Evolutionary conservation across 2,113 vertebrate genomes (phyloP), one percentile per base, ranked within the genome.

Genomic region (Platysteira castanea): DNA sequence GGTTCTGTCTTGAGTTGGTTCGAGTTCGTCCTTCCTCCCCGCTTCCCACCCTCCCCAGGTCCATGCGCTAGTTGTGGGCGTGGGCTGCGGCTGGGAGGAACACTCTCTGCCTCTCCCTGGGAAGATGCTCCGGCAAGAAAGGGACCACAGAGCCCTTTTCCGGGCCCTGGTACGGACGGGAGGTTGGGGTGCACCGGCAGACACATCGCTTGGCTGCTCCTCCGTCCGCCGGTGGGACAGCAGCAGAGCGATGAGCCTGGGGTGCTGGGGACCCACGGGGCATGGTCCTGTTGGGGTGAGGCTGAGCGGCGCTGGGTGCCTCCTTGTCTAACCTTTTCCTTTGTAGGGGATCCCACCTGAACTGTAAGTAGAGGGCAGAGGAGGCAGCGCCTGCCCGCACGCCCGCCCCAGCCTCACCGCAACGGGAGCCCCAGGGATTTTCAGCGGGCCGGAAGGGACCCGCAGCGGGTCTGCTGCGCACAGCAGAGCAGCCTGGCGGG

Each of bases 281-380:
- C 87, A 41, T 5, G 26, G 92, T 95, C 81, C 96, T 11, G 35
- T 95, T 96, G 96, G 83, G 93, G 95, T 97, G 97, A 96, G 96
- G 97, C 95, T 92, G 96, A 92, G 96, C 20, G 28, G 92, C 5
- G 20, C 96, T 23, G 91, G 96, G 91, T 82, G 91, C 94, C 96
- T 97, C 97, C 96, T 93, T 86, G 76, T 95, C 96, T 97, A 98
- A 98, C 91, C 57, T 91, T 95, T 96, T 96, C 86, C 92, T 96
- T 95, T 73, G 56, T 90, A 97, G 97, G 85, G 90, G 90, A 91
- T 70, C 63, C 84, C 88, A 50, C 19, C 80, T 68, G 42, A 96
- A 96, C 97, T 94, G 98, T 98, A 98, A 98, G 98, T 98, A 97
- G 94, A 94, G 83, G 86, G 94, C 91, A 70, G 92, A 97, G 97